Evolutionary conservation across 23 tunicate species (phyloP).

Genomic region (Halocynthia roretzi): DNA sequence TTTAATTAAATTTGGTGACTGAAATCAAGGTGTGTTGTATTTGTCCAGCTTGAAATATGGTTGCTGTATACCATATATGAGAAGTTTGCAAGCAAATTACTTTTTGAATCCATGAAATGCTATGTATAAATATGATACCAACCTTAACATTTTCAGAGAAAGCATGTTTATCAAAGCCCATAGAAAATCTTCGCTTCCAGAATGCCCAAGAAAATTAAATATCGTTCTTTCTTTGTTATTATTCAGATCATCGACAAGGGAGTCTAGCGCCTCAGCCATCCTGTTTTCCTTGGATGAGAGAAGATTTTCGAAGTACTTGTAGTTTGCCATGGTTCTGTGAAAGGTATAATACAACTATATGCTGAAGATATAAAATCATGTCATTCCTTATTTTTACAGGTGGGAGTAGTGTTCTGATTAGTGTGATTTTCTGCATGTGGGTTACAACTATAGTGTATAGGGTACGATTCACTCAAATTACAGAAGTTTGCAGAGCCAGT

Average conservation of each 20-base stretch:
- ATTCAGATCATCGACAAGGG: constrained; percentile 61
- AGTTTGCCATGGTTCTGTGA: too few relatives aligned
- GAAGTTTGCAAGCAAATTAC: background rate
- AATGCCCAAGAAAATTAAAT: constrained; percentile 35
- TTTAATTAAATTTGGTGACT: background rate
- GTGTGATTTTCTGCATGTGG: too few relatives aligned
- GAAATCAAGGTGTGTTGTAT: background rate
- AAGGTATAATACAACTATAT: too few relatives aligned
- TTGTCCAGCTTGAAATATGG: background rate
- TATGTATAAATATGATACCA: background rate
- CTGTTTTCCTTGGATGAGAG: constrained; percentile 25
- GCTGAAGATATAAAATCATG: too few relatives aligned
- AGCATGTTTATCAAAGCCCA: constrained; percentile 64
- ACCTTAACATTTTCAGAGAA: constrained; percentile 58
- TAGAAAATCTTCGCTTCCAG: constrained; percentile 77
- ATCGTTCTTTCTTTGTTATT: constrained; percentile 68
- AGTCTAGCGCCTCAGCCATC: constrained; percentile 42
- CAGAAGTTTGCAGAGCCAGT: too few relatives aligned
- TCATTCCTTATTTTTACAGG: too few relatives aligned
- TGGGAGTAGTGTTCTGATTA: too few relatives aligned
- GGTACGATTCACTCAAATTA: too few relatives aligned
- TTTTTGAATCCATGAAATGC: background rate
- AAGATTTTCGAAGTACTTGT: constrained; percentile 43
- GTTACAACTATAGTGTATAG: too few relatives aligned
- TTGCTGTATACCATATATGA: background rate